Evolutionary conservation across 1,140 invertebrate species (phyloP).

Genomic region (Dendroctonus ponderosae): DNA sequence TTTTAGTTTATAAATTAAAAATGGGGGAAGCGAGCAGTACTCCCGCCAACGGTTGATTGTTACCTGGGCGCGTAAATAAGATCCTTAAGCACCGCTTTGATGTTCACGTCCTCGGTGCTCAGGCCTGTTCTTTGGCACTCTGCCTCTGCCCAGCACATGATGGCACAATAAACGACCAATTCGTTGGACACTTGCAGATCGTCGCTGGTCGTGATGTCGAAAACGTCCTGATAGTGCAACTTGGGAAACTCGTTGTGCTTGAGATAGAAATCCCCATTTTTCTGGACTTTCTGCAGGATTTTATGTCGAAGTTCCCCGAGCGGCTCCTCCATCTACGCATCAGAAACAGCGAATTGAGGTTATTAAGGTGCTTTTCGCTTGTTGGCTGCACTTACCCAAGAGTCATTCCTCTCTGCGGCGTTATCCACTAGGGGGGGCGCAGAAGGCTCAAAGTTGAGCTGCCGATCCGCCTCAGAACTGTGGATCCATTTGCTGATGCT

Average conservation of each 20-base stretch:
- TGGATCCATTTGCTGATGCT: constrained; percentile 40
- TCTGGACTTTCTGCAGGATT: constrained; percentile 46
- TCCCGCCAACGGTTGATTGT: neutral
- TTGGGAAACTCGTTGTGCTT: constrained; percentile 44
- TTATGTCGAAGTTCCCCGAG: constrained; percentile 44
- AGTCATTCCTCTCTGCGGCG: constrained; percentile 41
- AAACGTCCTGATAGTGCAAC: constrained; percentile 43
- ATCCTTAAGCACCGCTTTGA: constrained; percentile 43
- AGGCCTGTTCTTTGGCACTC: constrained; percentile 35
- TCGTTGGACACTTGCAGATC: constrained; percentile 44
- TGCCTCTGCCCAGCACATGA: constrained; percentile 43
- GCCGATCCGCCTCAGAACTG: constrained; percentile 30
- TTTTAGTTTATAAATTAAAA: neutral
- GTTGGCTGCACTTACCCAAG: constrained; percentile 37
- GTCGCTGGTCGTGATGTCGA: constrained; percentile 43
- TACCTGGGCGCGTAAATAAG: constrained; percentile 44
- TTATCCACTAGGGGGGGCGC: constrained; percentile 47
- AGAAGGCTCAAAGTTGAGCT: constrained; percentile 44
- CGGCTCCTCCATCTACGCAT: constrained; percentile 35
- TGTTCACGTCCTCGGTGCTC: constrained; percentile 30
- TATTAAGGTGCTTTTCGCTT: neutral
- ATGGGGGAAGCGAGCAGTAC: too few relatives aligned
- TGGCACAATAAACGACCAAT: constrained; percentile 42
- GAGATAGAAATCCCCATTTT: constrained; percentile 44
- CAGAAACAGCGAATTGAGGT: neutral